Percentiles rank a stretch among this genome's conserved stretches.
These are phyloP conservation scores for Noctua pronuba DNA, from an alignment of 2,888 invertebrate genomes.

Conservation along the genomic window DNA sequence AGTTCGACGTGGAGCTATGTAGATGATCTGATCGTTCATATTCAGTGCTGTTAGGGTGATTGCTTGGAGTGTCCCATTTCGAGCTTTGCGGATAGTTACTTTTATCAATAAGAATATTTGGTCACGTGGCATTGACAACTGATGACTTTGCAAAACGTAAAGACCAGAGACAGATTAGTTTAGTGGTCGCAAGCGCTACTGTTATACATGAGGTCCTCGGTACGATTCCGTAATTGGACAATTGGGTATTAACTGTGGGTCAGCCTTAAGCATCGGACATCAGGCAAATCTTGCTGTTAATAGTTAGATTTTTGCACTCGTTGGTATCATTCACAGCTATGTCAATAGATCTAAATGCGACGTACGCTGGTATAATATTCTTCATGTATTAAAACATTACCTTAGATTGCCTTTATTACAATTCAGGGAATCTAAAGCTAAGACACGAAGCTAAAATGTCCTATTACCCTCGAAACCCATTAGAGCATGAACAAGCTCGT, in stretches of 20 bases:
- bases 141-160: neutral
- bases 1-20: slow-evolving; percentile 14
- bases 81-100: neutral
- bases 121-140: neutral
- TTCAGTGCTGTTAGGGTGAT: neutral
- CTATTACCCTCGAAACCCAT: slow-evolving; percentile 22
- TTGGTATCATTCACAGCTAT: neutral
- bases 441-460: slow-evolving; percentile 11
- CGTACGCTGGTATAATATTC: neutral
- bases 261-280: neutral
- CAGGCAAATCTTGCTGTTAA: neutral
- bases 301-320: neutral
- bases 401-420: neutral
- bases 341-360: neutral
- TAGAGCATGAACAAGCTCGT: slow-evolving; percentile 27
- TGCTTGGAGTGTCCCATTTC: neutral
- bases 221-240: neutral
- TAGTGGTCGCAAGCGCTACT: neutral
- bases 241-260: neutral
- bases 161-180: neutral
- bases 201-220: neutral
- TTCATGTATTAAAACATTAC: neutral
- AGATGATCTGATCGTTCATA: slow-evolving; percentile 4
- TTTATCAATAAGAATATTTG: neutral
- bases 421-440: neutral